Base-by-base conservation (phyloP, 2,113 vertebrate genomes). In the Myotis brandtii region DNA sequence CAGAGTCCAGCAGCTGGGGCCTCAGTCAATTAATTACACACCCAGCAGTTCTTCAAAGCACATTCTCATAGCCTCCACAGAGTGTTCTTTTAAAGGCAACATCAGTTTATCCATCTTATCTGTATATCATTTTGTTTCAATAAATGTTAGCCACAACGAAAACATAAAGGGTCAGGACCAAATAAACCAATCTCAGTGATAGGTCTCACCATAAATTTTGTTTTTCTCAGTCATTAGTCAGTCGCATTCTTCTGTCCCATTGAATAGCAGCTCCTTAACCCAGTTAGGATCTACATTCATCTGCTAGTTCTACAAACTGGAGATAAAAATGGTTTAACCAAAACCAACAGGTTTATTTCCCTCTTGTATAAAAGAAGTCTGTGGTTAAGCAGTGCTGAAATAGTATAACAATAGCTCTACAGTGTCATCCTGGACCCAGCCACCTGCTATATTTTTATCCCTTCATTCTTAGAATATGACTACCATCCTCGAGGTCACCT, bases 201-300 rank as follows among this genome's bases (percentile, higher is more conserved):
- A n/a, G 14, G 18, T 92, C 75, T 8, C 91, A 40, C 80, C 76
- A 93, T 86, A 79, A 82, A 92, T 81, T 73, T 64, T 86, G 21
- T 86, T 89, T 89, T 94, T 81, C 83, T 91, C 37, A 70, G 46
- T 86, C 27, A 86, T 86, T 56, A 89, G 37, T 59, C n/a, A 89
- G 37, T 59, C 27, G 48, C 4, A 37, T 34, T 86, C 48, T 84
- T 23, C 17, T 89, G 7, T 25, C 67, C 14, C 69, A 72, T 11
- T 88, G 70, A 92, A 94, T 23, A 88, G 23, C 46, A 48, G 70
- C 17, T 79, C 43, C 48, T 81, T 95, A 91, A 86, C 27, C 30
- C 32, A 72, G 77, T 91, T 48, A 86, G 27, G 52, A 89, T 72
- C 73, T 95, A 59, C 6, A 27, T 79, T 86, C 76, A 70, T 34